Percentiles rank a stretch among this genome's conserved stretches.
These are phyloP conservation scores for Temnopleurus reevesii DNA, from an alignment of 53 echinoderm and acorn worm species.

Conservation along the genomic window DNA sequence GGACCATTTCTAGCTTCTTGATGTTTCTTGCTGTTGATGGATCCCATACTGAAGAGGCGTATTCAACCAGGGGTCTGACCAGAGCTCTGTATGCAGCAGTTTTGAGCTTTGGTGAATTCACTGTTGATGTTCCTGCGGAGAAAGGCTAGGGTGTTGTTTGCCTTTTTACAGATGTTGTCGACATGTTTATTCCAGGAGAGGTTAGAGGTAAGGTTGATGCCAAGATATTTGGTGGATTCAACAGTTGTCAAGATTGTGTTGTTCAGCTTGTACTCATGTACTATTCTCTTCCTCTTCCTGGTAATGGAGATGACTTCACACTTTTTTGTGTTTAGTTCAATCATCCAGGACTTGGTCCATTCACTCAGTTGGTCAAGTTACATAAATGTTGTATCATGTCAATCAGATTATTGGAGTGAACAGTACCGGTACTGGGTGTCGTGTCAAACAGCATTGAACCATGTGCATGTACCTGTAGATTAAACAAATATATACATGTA, in stretches of 20 bases:
- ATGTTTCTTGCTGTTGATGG: conserved; percentile 26
- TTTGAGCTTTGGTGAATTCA: conserved; percentile 14
- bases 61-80: conserved; percentile 45
- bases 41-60: conserved; percentile 4
- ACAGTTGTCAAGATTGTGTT: background rate
- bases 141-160: conserved; percentile 34
- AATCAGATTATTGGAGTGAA: no score
- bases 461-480: no score
- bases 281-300: conserved; percentile 15
- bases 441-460: no score
- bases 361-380: no score
- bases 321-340: no score
- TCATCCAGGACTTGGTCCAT: no score
- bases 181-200: background rate
- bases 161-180: conserved; percentile 2
- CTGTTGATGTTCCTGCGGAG: background rate
- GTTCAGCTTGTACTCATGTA: conserved; percentile 29
- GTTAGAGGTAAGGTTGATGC: conserved; percentile 23
- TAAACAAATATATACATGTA: no score
- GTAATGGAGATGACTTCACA: conserved; percentile 43
- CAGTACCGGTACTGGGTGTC: no score
- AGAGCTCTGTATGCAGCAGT: conserved; percentile 34
- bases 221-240: background rate
- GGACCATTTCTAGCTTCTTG: conserved; percentile 9
- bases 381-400: no score